A percentile compares a stretch with the other conserved stretches of the same genome.
phyloP scores from a whole-genome alignment of 1,140 invertebrate species.

The Gryllus bimaculatus region DNA sequence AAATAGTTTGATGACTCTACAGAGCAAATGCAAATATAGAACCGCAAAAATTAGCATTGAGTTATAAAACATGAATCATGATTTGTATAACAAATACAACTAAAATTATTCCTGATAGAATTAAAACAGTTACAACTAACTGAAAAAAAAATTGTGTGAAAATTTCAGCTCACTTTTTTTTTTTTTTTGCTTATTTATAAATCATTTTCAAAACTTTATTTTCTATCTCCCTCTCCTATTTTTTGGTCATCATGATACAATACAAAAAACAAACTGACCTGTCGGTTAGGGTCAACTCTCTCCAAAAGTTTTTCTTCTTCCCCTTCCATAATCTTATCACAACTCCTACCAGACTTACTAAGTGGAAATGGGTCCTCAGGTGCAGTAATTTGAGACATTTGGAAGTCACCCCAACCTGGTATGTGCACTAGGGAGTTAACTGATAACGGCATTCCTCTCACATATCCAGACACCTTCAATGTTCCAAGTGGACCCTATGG shows the following conservation, averaged over 20 bases:
- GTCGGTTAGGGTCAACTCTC: constrained; percentile 53
- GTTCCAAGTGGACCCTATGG: constrained; percentile 43
- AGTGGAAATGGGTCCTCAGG: constrained; percentile 63
- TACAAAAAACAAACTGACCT: constrained; percentile 30
- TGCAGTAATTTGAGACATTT: constrained; percentile 73
- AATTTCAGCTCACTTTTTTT: too few relatives aligned
- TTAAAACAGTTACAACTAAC: too few relatives aligned
- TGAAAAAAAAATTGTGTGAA: too few relatives aligned
- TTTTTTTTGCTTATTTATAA: too few relatives aligned
- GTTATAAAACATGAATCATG: too few relatives aligned
- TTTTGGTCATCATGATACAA: background rate
- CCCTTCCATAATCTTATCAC: constrained; percentile 19
- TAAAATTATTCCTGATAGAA: too few relatives aligned
- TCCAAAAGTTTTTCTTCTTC: constrained; percentile 44
- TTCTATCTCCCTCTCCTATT: too few relatives aligned
- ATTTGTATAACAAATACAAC: too few relatives aligned
- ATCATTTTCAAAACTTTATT: too few relatives aligned
- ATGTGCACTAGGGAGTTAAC: constrained; percentile 86
- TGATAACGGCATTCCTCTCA: constrained; percentile 68
- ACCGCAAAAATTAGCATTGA: too few relatives aligned
- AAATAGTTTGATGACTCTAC: too few relatives aligned
- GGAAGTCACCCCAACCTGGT: constrained; percentile 84
- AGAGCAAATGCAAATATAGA: too few relatives aligned
- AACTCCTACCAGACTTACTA: constrained; percentile 28
- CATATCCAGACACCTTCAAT: constrained; percentile 74